Evolutionary conservation across 2,113 vertebrate species (phyloP), one percentile per base, ranked within the genome.

Genomic region (Cynocephalus volans): DNA sequence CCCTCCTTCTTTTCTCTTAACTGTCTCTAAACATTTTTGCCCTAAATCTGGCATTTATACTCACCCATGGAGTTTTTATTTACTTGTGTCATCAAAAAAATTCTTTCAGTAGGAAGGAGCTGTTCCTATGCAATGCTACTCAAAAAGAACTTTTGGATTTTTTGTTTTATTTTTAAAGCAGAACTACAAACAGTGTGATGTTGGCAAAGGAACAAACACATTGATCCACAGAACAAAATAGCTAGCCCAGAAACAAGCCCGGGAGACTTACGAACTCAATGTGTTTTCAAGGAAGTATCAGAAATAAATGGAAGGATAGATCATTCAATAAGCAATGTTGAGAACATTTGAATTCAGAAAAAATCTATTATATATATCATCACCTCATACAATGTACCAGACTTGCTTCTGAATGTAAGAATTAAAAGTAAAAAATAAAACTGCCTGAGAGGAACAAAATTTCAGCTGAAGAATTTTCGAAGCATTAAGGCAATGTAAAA

Each of bases 21-120:
- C 31, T 28, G 33, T 17, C 52, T 87, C 79, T 83, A 82, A 54
- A 18, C 33, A 81, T 60, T 36, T 77, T 77, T 48, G 69, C 14
- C 52, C n/a, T 79, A 73, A 82, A 69, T 54, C 23, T 58, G 67
- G 54, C 2, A 48, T 52, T 23, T 75, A 18, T 15, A 56, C 6
- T 80, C 12, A 82, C 54, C 36, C 70, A 60, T 48, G 45, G 52
- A 70, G 36, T 45, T 92, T 80, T 58, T 36, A 10, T 65, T 60
- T 64, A 84, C 21, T 64, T 83, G 80, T 13, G 64, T 23, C 19
- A 79, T n/a, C 5, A 62, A 69, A 70, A 48, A 73, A 69, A n/a
- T 69, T 41, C 6, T 84, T 94, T 92, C 50, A 92, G 28, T 69
- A 89, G 52, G 11, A 82, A 94, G 85, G 19, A 67, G 10, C 48